phyloP scores from a whole-genome alignment of 92 coral and sea anemone genomes.

The Siderastrea siderea region DNA sequence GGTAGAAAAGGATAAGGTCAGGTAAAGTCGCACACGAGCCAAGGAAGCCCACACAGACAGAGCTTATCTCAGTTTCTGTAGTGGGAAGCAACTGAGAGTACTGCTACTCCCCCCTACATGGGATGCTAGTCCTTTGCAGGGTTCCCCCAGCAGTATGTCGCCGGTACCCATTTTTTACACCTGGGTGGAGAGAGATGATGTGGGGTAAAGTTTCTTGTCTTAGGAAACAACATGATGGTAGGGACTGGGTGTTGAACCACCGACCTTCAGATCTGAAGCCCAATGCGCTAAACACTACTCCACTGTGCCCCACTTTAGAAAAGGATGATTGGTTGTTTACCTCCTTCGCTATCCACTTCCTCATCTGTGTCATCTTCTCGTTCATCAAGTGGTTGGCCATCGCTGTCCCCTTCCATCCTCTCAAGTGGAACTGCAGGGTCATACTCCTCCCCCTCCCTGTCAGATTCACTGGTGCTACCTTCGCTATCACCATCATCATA shows the following conservation, averaged over 20 bases:
- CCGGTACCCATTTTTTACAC: neutral
- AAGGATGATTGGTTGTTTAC: neutral
- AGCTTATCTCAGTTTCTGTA: too few species aligned
- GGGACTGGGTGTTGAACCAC: too few species aligned
- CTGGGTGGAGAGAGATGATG: too few species aligned
- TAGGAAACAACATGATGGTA: too few species aligned
- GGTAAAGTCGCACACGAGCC: too few species aligned
- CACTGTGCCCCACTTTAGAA: neutral
- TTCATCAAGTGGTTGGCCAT: slow-evolving; percentile 41
- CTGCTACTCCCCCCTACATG: too few species aligned
- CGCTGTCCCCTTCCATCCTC: slow-evolving; percentile 55
- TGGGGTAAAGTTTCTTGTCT: too few species aligned
- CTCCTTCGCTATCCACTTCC: slow-evolving; percentile 60
- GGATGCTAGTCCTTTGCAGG: neutral
- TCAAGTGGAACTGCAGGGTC: slow-evolving; percentile 71
- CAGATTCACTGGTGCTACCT: slow-evolving; percentile 91
- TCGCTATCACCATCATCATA: slow-evolving; percentile 78
- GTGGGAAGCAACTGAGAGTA: too few species aligned
- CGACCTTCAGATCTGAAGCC: too few species aligned
- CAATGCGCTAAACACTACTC: too few species aligned
- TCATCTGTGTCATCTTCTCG: slow-evolving; percentile 42
- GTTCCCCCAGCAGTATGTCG: neutral
- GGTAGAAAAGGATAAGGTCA: too few species aligned
- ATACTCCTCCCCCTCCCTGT: slow-evolving; percentile 91
- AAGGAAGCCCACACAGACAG: too few species aligned